Base-by-base conservation (phyloP, 1,140 invertebrate species). In the Delia radicum region DNA sequence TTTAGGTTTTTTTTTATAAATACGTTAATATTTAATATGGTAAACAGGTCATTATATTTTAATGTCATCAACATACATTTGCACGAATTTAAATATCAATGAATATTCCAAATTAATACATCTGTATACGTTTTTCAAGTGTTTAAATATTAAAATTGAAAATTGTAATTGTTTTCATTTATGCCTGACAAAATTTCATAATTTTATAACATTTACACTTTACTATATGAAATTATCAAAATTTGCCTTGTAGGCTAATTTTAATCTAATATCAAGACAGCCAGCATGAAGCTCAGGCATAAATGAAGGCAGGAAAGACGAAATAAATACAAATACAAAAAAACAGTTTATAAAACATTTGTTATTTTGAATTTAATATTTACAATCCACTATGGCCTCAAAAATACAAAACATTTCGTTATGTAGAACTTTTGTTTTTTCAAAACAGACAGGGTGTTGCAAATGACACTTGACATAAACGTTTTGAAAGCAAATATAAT, bases 401-500 rank as follows among this genome's bases (percentile, higher is more conserved):
- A n/a, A n/a, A n/a, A n/a, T n/a, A n/a, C n/a, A n/a, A n/a, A n/a
- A n/a, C n/a, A n/a, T n/a, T n/a, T n/a, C n/a, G 6, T 55, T 55
- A 6, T 21, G n/a, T 24, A 21, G 48, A 55, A 55, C 15, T 55
- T 55, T 55, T 55, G 48, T 55, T 55, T 55, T 21, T 55, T 55
- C 10, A 5, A 1, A 55, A 21, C 48, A 55, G 48, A 24, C n/a
- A 69, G 65, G 65, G 65, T 69, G 65, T 69, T 69, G 65, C 65
- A 69, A 69, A 33, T 69, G 65, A 69, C 65, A 69, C 65, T 69
- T 69, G 65, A 69, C 65, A 69, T 18, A 69, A 69, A 69, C 65
- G 65, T 69, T 69, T 69, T 69, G 31, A 69, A 69, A 69, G 65
- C 37, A 69, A 69, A 69, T 69, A 69, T 69, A 69, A 69, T 69